Conservation (phyloP, 1,140 invertebrate genomes). For the Nasonia giraulti region DNA sequence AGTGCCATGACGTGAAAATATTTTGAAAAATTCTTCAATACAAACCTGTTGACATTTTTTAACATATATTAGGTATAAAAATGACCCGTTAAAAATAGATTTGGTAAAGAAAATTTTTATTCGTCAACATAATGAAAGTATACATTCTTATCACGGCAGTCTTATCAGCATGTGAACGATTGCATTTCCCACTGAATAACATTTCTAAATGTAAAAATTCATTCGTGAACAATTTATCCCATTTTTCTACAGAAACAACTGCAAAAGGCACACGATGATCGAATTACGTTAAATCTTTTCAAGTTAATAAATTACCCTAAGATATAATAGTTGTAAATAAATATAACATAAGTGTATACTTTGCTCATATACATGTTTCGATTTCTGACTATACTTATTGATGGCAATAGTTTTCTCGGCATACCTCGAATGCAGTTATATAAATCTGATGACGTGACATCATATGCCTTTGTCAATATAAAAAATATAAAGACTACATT, state of each 20-base stretch:
- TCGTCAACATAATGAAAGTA: slow-evolving; percentile 15
- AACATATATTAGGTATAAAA: background rate
- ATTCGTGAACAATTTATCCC: background rate
- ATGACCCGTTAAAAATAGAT: background rate
- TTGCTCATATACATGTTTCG: too few relatives aligned
- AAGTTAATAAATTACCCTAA: background rate
- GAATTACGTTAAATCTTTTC: background rate
- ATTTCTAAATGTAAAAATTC: background rate
- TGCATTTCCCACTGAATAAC: too few relatives aligned
- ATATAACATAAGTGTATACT: too few relatives aligned
- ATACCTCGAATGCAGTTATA: too few relatives aligned
- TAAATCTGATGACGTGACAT: too few relatives aligned
- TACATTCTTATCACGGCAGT: slow-evolving; percentile 24
- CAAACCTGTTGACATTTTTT: background rate
- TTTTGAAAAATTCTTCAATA: background rate
- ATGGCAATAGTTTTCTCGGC: background rate
- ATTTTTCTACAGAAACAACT: background rate
- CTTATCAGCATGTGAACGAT: background rate
- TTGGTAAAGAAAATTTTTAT: slow-evolving; percentile 29
- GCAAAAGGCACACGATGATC: background rate
- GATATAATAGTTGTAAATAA: too few relatives aligned
- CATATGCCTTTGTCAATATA: slow-evolving; percentile 18
- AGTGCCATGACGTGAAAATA: too few relatives aligned
- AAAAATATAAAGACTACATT: background rate
- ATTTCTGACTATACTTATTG: background rate